phyloP scores from a whole-genome alignment of 2,888 invertebrate genomes.

The Cerastis rubricosa region DNA sequence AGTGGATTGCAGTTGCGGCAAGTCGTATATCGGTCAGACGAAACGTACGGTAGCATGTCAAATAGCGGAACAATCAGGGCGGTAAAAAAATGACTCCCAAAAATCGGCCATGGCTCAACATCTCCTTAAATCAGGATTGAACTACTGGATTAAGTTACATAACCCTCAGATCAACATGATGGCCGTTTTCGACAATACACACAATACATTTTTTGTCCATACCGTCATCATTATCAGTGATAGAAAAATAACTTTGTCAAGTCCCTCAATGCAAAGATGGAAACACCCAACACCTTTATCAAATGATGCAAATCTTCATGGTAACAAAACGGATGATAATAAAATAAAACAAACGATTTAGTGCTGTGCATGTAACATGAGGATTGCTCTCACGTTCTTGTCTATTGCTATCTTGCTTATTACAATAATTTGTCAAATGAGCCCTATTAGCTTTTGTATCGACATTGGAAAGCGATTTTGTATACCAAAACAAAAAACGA shows the following conservation, averaged over 20 bases:
- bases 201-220: not conserved
- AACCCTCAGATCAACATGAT: too few species aligned
- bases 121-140: too few species aligned
- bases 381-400: slow-evolving; percentile 44
- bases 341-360: slow-evolving; percentile 26
- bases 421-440: slow-evolving; percentile 22
- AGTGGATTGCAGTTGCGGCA: too few species aligned
- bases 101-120: too few species aligned
- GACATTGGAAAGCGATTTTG: not conserved
- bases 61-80: too few species aligned
- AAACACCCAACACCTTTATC: not conserved
- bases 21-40: too few species aligned
- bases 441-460: not conserved
- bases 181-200: too few species aligned
- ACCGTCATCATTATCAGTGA: not conserved
- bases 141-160: too few species aligned
- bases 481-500: too few species aligned
- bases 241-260: not conserved
- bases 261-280: not conserved
- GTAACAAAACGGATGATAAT: slow-evolving; percentile 14
- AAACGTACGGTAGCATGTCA: too few species aligned
- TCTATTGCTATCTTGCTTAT: slow-evolving; percentile 37
- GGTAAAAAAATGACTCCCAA: too few species aligned
- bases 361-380: slow-evolving; percentile 32
- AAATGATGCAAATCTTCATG: slow-evolving; percentile 11